These are phyloP conservation scores for Corythornis madagascariensis DNA, from an alignment of 2,113 vertebrate species.

Conservation along the genomic window DNA sequence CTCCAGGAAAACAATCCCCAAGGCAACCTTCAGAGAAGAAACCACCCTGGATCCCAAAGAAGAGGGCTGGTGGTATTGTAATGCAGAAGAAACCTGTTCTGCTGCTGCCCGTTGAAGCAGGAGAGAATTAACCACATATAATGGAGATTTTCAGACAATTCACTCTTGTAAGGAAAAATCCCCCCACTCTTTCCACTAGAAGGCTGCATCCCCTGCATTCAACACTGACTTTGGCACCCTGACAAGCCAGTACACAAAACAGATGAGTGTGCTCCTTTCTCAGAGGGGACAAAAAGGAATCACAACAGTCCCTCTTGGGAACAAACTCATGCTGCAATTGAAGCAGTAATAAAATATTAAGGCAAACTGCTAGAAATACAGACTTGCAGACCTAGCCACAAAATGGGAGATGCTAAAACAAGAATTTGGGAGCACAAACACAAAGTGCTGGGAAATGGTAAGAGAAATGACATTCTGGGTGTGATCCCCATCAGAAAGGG, in stretches of 20 bases:
- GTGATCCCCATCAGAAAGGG: neutral
- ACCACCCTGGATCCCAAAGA: neutral
- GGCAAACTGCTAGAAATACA: constrained; percentile 8
- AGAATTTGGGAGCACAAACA: neutral
- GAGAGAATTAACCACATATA: neutral
- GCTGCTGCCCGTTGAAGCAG: neutral
- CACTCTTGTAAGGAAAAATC: neutral
- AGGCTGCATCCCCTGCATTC: neutral
- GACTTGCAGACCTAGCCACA: neutral
- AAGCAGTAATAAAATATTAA: constrained; percentile 14
- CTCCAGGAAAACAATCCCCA: neutral
- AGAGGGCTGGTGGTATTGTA: neutral
- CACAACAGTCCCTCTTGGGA: neutral
- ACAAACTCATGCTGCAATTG: neutral
- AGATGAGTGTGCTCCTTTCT: neutral
- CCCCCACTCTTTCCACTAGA: neutral
- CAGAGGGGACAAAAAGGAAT: neutral
- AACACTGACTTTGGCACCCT: neutral
- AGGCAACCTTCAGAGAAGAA: neutral
- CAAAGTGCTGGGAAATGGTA: neutral
- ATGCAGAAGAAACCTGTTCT: neutral
- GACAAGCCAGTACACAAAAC: neutral
- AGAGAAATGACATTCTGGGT: neutral
- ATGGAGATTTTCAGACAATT: neutral
- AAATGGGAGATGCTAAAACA: neutral